Conservation (phyloP, 2,113 vertebrate species). For the Malurus alboscapulatus region DNA sequence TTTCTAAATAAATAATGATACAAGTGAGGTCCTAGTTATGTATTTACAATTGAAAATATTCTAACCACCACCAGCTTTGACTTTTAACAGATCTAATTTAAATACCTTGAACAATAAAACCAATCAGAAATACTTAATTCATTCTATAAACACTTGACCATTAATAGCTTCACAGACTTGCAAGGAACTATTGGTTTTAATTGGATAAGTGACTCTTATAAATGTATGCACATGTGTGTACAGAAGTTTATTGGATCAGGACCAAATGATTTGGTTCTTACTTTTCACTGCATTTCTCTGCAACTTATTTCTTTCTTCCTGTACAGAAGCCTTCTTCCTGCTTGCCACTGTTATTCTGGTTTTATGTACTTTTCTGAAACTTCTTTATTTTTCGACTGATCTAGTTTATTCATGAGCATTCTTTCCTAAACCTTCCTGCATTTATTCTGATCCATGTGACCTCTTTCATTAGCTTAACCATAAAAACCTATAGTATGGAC, state of each 20-base stretch:
- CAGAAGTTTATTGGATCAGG: background rate
- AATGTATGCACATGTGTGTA: rapidly evolving
- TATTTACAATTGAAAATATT: slow-evolving; percentile 31
- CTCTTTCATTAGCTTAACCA: background rate
- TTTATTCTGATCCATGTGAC: background rate
- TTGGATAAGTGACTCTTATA: background rate
- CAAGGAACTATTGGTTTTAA: background rate
- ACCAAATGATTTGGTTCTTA: background rate
- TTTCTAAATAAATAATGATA: slow-evolving; percentile 77
- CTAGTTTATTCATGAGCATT: background rate
- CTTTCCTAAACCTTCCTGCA: background rate
- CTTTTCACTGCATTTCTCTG: background rate
- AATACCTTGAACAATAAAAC: background rate
- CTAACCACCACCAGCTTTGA: background rate
- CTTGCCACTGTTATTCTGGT: background rate
- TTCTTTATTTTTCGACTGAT: background rate
- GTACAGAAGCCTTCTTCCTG: background rate
- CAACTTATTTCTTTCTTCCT: background rate
- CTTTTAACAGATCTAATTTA: background rate
- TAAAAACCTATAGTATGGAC: background rate
- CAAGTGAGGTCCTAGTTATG: background rate
- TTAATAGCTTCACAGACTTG: background rate
- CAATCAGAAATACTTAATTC: background rate
- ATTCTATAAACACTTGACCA: background rate
- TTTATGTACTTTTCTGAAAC: background rate